These are phyloP conservation scores for Xiphophorus hellerii DNA, from an alignment of 2,113 vertebrate genomes.

Conservation along the genomic window DNA sequence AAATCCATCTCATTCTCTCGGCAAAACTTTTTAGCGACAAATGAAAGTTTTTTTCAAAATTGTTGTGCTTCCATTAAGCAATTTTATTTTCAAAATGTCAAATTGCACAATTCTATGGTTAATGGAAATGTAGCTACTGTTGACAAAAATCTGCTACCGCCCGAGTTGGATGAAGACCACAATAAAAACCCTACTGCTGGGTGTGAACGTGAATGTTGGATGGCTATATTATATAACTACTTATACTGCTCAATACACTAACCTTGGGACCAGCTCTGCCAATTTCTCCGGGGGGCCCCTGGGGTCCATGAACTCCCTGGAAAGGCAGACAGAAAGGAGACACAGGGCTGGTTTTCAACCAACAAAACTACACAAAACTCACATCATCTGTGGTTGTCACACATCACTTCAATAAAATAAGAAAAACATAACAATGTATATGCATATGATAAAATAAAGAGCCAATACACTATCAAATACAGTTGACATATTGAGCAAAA, in stretches of 20 bases:
- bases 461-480: background rate
- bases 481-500: constrained; percentile 35
- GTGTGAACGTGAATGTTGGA: background rate
- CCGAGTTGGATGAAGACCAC: background rate
- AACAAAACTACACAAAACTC: too few relatives aligned
- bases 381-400: too few relatives aligned
- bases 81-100: too few relatives aligned
- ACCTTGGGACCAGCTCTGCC: constrained; percentile 78
- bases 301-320: constrained; percentile 70
- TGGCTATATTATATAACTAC: constrained; percentile 39
- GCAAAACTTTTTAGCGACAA: too few relatives aligned
- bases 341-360: background rate
- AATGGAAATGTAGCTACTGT: background rate
- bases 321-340: constrained; percentile 29
- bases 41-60: too few relatives aligned
- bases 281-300: constrained; percentile 66
- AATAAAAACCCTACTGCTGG: background rate
- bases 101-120: too few relatives aligned
- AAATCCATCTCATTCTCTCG: too few relatives aligned
- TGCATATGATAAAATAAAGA: too few relatives aligned
- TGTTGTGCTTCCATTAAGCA: too few relatives aligned
- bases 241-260: constrained; percentile 62
- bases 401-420: too few relatives aligned
- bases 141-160: background rate
- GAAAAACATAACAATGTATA: too few relatives aligned